These are phyloP conservation scores for Portevinia maculata DNA, from an alignment of 2,888 invertebrate species.

Conservation along the genomic window DNA sequence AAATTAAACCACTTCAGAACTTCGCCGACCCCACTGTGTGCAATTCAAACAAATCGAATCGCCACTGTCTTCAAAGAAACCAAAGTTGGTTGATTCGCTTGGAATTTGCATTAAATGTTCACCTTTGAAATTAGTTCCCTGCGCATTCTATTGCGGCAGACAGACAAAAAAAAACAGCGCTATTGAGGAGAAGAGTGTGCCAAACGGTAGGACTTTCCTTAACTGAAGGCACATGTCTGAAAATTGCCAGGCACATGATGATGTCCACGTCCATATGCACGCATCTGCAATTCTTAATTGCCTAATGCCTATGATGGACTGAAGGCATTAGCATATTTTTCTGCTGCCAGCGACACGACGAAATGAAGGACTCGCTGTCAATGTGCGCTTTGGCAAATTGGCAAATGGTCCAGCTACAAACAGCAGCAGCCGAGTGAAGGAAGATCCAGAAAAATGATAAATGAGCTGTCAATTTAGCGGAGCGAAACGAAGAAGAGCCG, in stretches of 20 bases:
- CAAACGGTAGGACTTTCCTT: conserved; percentile 35
- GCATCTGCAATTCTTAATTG: conserved; percentile 60
- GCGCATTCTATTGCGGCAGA: conserved; percentile 9
- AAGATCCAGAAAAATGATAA: conserved; percentile 67
- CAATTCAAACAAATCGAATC: conserved; percentile 4
- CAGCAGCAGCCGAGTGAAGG: conserved; percentile 32
- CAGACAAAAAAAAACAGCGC: conserved; percentile 8
- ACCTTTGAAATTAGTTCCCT: conserved; percentile 67
- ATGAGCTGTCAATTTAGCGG: conserved; percentile 69
- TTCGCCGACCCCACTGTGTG: conserved; percentile 10
- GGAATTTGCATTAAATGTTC: conserved; percentile 61
- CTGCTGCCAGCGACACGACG: neutral
- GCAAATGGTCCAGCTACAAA: conserved; percentile 60
- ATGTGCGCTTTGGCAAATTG: conserved; percentile 54
- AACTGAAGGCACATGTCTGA: conserved; percentile 8
- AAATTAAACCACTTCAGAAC: too few species aligned
- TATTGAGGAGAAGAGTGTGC: neutral
- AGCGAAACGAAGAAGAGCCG: conserved; percentile 67
- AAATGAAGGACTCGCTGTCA: conserved; percentile 29
- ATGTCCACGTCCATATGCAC: conserved; percentile 50
- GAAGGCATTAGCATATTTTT: conserved; percentile 17
- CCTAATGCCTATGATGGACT: conserved; percentile 65
- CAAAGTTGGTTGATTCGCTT: conserved; percentile 49
- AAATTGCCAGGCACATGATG: conserved; percentile 62
- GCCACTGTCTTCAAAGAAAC: conserved; percentile 36